These are phyloP conservation scores for Heliconius aoede DNA, from an alignment of 2,888 invertebrate genomes.

Conservation along the genomic window DNA sequence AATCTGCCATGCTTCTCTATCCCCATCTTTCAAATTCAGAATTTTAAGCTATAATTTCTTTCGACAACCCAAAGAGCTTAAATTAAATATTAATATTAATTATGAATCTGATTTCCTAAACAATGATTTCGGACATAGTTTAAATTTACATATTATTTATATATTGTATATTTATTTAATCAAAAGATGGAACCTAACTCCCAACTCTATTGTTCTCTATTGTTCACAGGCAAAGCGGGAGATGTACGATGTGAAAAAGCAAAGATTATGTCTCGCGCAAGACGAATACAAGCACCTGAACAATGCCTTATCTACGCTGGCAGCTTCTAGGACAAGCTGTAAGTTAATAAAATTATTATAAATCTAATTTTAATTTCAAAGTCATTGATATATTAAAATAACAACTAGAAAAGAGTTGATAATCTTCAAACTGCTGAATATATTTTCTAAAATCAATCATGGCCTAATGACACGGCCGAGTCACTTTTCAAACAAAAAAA, in stretches of 20 bases:
- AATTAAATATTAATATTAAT: no score
- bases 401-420: no score
- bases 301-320: conserved; percentile 91
- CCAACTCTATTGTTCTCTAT: no score
- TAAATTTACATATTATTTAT: neutral
- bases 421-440: neutral
- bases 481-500: neutral
- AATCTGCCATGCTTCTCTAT: no score
- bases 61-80: no score
- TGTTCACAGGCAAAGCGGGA: conserved; percentile 94
- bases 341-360: conserved; percentile 76
- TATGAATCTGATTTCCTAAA: no score
- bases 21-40: no score
- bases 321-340: conserved; percentile 95
- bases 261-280: conserved; percentile 95
- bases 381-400: no score
- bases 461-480: no score
- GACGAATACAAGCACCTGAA: conserved; percentile 98
- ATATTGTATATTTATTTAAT: neutral
- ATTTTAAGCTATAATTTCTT: no score
- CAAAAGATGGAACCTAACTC: neutral
- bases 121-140: no score
- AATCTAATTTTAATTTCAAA: neutral
- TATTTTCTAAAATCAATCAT: no score
- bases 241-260: conserved; percentile 97